Evolutionary conservation across 2,888 invertebrate species (phyloP).

Genomic region (Chorisops tibialis): DNA sequence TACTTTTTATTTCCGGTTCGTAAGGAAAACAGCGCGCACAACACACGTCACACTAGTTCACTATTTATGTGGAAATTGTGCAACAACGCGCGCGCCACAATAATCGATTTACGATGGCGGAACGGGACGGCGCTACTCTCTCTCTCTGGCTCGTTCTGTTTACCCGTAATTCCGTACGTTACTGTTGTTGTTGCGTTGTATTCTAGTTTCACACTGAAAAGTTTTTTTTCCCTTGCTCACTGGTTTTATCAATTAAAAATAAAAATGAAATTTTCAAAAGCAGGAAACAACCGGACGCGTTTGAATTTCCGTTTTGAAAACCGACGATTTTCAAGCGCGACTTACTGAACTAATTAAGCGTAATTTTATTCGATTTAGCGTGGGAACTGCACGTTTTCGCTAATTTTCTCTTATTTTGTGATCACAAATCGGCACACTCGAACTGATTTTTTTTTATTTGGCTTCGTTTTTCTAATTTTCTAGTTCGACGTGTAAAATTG

Average conservation of each 20-base stretch:
- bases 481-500: not conserved
- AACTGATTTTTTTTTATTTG: not conserved
- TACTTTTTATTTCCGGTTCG: not conserved
- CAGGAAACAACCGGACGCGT: not conserved
- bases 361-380: not conserved
- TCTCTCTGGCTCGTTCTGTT: not conserved
- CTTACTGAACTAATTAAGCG: not conserved
- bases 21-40: too few relatives aligned
- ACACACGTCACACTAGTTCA: too few relatives aligned
- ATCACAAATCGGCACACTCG: conserved; percentile 9
- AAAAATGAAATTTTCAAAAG: not conserved
- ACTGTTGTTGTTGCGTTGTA: not conserved
- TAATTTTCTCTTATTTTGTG: not conserved
- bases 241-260: not conserved
- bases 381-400: not conserved
- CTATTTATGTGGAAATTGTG: not conserved
- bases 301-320: not conserved
- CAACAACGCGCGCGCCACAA: not conserved
- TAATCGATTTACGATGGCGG: not conserved
- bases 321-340: too few relatives aligned
- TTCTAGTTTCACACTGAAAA: not conserved
- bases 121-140: not conserved
- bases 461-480: not conserved
- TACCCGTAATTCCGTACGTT: conserved; percentile 3
- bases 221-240: not conserved